These are phyloP conservation scores for Australoheros scitulus DNA, from an alignment of 2,113 vertebrate genomes.

Conservation along the genomic window DNA sequence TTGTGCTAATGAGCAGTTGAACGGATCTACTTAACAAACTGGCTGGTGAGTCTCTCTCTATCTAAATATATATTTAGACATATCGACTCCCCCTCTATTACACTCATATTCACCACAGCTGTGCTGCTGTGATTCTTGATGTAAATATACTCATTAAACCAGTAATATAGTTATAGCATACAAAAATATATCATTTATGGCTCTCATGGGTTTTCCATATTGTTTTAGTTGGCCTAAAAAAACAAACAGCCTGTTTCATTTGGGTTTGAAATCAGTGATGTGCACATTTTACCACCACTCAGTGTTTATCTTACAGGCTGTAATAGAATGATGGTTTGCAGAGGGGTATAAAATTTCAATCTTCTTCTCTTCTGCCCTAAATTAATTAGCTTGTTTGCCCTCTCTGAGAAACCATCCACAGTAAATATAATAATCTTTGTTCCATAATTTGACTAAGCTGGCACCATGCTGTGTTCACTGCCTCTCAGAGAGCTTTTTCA, in stretches of 20 bases:
- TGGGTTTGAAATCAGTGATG: conserved; percentile 31
- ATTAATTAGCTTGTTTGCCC: conserved; percentile 42
- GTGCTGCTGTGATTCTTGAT: conserved; percentile 66
- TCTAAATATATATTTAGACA: background rate
- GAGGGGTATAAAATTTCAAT: conserved; percentile 46
- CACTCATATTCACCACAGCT: conserved; percentile 34
- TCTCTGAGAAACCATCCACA: conserved; percentile 31
- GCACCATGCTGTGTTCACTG: conserved; percentile 36
- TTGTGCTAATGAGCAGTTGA: no score
- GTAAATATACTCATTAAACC: conserved; percentile 25
- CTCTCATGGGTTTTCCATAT: conserved; percentile 1
- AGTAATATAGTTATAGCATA: background rate
- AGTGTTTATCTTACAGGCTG: conserved; percentile 43
- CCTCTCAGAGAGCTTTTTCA: conserved; percentile 25
- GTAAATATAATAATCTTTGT: conserved; percentile 55
- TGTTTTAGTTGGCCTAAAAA: background rate
- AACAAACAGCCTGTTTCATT: background rate
- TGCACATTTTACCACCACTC: conserved; percentile 40
- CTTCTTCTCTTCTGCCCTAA: conserved; percentile 43
- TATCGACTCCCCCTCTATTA: background rate
- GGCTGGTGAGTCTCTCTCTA: no score
- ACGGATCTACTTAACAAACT: no score
- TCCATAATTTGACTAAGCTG: conserved; percentile 28
- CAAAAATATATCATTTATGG: background rate
- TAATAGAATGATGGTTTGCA: conserved; percentile 45